Conservation (phyloP, 1,140 invertebrate species). For the Calliphora vicina region DNA sequence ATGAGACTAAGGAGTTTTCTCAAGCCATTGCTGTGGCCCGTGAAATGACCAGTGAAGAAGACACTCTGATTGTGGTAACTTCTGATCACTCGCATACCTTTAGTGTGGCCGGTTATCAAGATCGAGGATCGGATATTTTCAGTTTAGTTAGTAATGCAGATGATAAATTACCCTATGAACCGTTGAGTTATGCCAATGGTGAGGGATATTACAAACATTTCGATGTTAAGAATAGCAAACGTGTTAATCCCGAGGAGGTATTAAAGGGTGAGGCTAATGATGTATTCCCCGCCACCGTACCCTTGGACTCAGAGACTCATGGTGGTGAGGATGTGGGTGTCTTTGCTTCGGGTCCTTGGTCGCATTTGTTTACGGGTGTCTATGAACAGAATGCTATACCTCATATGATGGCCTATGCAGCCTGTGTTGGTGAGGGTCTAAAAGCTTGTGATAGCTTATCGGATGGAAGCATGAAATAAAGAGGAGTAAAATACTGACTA, state of each 20-base stretch:
- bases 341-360: constrained; percentile 71
- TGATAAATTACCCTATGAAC: constrained; percentile 70
- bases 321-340: constrained; percentile 76
- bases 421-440: constrained; percentile 66
- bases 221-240: constrained; percentile 51
- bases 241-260: constrained; percentile 45
- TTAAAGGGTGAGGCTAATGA: constrained; percentile 45
- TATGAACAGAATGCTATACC: constrained; percentile 83
- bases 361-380: constrained; percentile 77
- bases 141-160: constrained; percentile 58
- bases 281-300: constrained; percentile 65
- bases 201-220: constrained; percentile 66
- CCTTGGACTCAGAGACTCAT: constrained; percentile 69
- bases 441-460: constrained; percentile 52
- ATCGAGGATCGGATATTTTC: constrained; percentile 66
- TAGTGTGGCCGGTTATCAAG: constrained; percentile 71
- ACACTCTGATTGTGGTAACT: constrained; percentile 74
- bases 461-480: not conserved
- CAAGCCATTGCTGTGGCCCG: constrained; percentile 67
- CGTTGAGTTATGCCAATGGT: constrained; percentile 77
- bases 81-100: constrained; percentile 77
- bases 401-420: constrained; percentile 76
- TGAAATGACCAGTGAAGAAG: constrained; percentile 66
- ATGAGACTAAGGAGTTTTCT: constrained; percentile 71
- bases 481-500: too few species aligned